Base-by-base conservation (phyloP, 2,113 vertebrate species). In the Hipposideros armiger region DNA sequence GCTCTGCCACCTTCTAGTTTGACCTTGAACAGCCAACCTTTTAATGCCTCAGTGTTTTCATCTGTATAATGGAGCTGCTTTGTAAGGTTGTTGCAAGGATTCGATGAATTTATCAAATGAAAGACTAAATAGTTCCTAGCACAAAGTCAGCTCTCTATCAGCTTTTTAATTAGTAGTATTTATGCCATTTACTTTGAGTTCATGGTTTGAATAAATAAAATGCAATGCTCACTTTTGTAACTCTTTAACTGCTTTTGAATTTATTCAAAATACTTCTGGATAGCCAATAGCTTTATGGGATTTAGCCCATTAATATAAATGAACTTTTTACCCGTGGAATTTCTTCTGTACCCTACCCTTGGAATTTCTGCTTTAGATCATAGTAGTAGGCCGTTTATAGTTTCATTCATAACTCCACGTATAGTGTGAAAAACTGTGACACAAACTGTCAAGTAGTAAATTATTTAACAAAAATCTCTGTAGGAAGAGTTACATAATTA, bases 391-490 rank as follows among this genome's bases (percentile, higher is more conserved):
- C 90, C 82, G 90, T 95, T 95, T 95, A 92, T 91, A 95, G 64
- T 94, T 97, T 95, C 20, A 52, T 97, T 97, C 93, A 91, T 96
- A 91, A 91, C 91, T 97, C 54, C 42, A 97, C 74, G 94, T 87
- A 95, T 9, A 93, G 74, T 91, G 60, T 92, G 87, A 92, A 97
- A 95, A 95, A 92, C 60, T 90, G 54, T 97, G 78, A 96, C 78
- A 97, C 17, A 95, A 94, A 96, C 93, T 97, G 97, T 97, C 93
- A 97, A 97, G 93, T 93, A 89, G 85, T 95, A 97, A 97, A 95
- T 94, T 93, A 93, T 96, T 97, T 93, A 93, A 97, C 80, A 94
- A 96, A 95, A 95, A 89, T 96, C 45, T 96, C 72, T 64, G 66
- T 82, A 96, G 83, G 95, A 95, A 95, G 82, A 97, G 70, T 98